Percentiles rank a stretch among this genome's conserved stretches.
These are phyloP conservation scores for Cryptomyrus ogoouensis DNA, from an alignment of 2,113 vertebrate genomes.

Conservation along the genomic window DNA sequence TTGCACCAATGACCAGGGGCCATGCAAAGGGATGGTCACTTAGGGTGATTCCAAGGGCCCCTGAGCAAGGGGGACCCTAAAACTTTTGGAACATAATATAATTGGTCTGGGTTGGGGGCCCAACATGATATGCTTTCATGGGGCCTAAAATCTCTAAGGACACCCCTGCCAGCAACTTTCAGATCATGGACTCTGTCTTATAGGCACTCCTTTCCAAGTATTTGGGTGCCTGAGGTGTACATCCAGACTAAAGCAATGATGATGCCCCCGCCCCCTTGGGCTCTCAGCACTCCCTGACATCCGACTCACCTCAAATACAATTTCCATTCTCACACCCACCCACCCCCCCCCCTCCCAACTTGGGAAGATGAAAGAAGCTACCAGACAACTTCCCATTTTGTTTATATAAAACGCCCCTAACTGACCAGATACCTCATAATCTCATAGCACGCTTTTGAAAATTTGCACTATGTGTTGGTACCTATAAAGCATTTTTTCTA, in stretches of 20 bases:
- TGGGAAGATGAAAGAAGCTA: not conserved
- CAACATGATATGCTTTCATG: too few relatives aligned
- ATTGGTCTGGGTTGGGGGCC: not conserved
- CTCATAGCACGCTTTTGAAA: not conserved
- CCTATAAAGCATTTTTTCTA: not conserved
- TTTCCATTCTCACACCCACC: not conserved
- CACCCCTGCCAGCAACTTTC: not conserved
- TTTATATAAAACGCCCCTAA: not conserved
- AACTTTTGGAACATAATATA: not conserved
- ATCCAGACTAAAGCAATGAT: not conserved
- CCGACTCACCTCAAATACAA: not conserved
- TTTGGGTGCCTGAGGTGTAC: not conserved
- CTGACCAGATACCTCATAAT: not conserved
- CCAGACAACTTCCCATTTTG: not conserved
- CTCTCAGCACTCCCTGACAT: not conserved
- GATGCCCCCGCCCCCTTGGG: not conserved
- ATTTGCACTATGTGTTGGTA: not conserved
- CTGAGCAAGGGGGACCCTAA: not conserved
- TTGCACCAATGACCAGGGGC: not conserved
- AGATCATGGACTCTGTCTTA: not conserved
- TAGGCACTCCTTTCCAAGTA: not conserved
- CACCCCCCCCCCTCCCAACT: not conserved
- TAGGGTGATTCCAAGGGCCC: too few relatives aligned
- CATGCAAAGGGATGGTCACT: too few relatives aligned
- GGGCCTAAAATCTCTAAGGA: not conserved